Base-by-base conservation (phyloP, 2,113 vertebrate genomes). In the Speoplatyrhinus poulsoni region DNA sequence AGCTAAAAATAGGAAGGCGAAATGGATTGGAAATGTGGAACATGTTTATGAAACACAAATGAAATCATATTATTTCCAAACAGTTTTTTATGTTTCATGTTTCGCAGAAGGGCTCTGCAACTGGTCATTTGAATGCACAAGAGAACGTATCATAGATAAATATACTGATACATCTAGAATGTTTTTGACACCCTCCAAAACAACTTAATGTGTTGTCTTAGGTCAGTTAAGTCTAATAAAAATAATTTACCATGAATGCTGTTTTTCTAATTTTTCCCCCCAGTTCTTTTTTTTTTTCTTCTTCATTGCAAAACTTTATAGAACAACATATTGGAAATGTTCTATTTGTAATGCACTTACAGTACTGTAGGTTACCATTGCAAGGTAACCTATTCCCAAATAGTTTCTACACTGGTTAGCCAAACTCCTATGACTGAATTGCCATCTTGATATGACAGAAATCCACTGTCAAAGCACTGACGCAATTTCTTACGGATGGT, bases 191-290 rank as follows among this genome's bases (percentile, higher is more conserved):
- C 64, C 47, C 13, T 32, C 47, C 52, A 70, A 63, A 74, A 62
- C 69, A 66, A 67, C 47, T 72, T 60, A 26, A 9, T 73, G 70
- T 87, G 68, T 61, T 83, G 55, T 73, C 76, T 77, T 78, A 72
- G 65, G 46, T 70, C 72, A 70, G 58, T 78, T 85, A 88, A 48
- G 66, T 62, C 82, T 85, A 72, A 90, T 85, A 88, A 88, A 88
- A 80, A 89, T 17, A 69, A 76, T 79, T 82, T 75, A 85, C 57
- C 73, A 76, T 65, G 63, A 59, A 76, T 36, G 26, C 17, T 17
- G 9, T 60, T 62, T 58, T 81, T 46, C 1, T 48, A 3, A 50
- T 50, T 50, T 50, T 13, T 50, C 11, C 2, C 13, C 48, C 13
- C n/a, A n/a, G n/a, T 50, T 50, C 13, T 50, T 13, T 50, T 50